phyloP scores from a whole-genome alignment of 2,113 vertebrate species.

The Thinocorus orbignyianus region DNA sequence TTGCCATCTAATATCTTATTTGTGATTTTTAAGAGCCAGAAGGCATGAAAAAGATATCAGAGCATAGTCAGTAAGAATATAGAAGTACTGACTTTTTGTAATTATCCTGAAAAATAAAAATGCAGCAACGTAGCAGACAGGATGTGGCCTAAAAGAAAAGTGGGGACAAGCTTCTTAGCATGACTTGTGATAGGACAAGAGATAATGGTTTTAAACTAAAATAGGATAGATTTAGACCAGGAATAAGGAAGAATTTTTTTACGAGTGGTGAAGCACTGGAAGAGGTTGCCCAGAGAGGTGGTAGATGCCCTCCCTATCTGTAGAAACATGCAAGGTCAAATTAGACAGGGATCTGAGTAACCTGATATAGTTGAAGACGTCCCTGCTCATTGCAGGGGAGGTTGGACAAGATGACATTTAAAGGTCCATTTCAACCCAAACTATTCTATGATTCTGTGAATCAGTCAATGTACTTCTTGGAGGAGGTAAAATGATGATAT shows the following conservation, averaged over 20 bases:
- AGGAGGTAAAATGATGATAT: neutral
- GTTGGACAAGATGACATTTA: neutral
- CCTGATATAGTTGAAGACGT: neutral
- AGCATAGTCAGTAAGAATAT: neutral
- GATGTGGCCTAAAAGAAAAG: neutral
- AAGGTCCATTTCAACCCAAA: neutral
- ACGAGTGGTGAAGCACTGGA: neutral
- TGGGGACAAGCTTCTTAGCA: neutral
- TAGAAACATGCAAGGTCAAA: neutral
- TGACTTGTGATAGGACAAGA: neutral
- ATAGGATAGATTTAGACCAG: neutral
- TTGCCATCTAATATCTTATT: neutral
- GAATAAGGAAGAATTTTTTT: neutral
- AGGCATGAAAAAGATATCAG: neutral
- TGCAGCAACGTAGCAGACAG: neutral
- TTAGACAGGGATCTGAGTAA: neutral
- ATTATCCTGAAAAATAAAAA: neutral
- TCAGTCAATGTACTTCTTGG: neutral
- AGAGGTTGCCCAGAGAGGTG: neutral
- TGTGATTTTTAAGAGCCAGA: neutral
- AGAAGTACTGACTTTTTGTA: neutral
- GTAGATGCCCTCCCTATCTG: neutral
- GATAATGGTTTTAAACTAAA: neutral
- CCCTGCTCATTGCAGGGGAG: neutral
- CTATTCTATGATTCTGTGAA: neutral